phyloP scores from a whole-genome alignment of 1,140 invertebrate species.

The Propsilocerus akamusi region DNA sequence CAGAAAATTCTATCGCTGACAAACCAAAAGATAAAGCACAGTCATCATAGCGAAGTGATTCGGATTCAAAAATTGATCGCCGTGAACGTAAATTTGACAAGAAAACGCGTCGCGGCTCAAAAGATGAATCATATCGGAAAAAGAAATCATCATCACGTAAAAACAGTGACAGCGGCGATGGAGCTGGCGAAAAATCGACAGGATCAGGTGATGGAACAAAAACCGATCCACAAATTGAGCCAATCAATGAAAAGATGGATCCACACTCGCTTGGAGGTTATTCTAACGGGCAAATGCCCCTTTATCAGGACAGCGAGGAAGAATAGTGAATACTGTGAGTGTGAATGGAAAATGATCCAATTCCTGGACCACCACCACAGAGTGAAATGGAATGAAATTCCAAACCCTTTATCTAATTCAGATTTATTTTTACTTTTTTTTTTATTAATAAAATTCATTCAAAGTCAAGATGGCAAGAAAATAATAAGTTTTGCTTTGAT shows the following conservation, averaged over 20 bases:
- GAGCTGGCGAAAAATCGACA: neutral
- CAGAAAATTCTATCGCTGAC: conserved; percentile 6
- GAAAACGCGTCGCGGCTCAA: neutral
- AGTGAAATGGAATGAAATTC: no score
- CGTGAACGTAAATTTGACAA: neutral
- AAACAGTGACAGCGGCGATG: neutral
- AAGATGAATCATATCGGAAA: neutral
- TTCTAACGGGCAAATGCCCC: no score
- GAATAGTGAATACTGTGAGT: neutral
- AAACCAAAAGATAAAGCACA: conserved; percentile 10
- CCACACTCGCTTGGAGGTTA: neutral
- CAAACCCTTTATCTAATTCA: no score
- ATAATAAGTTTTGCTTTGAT: no score
- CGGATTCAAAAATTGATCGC: neutral
- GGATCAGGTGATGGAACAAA: neutral
- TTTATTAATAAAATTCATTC: no score
- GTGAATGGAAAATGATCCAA: no score
- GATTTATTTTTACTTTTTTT: no score
- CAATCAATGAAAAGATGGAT: neutral
- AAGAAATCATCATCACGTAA: neutral
- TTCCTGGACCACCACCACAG: no score
- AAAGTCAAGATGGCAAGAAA: no score
- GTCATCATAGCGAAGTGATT: conserved; percentile 3
- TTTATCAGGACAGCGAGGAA: neutral
- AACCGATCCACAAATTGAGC: neutral